Conservation (phyloP, 2,797 vertebrate species). For the Tauraco hartlaubi region DNA sequence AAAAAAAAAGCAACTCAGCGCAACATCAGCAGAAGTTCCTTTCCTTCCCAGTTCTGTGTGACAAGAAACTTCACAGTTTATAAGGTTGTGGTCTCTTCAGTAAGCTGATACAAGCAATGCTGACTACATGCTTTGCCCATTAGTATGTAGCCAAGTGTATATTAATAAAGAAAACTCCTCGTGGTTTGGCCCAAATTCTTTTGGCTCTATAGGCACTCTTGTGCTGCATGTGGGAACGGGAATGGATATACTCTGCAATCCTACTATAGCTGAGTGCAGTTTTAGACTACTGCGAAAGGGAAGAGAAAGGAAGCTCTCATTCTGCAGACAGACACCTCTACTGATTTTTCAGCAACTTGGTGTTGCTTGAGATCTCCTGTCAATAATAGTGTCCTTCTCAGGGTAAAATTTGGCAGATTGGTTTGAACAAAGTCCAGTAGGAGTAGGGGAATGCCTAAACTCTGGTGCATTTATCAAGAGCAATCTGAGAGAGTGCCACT, state of each 20-base stretch:
- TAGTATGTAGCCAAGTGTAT: not conserved
- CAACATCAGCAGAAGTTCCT: slow-evolving; percentile 17
- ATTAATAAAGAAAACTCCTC: slow-evolving; percentile 22
- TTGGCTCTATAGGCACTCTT: not conserved
- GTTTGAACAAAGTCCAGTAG: not conserved
- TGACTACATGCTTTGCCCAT: not conserved
- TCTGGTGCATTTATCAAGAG: not conserved
- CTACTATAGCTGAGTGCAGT: not conserved
- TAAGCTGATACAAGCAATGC: slow-evolving; percentile 38
- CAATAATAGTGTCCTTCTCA: not conserved
- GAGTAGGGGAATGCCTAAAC: not conserved
- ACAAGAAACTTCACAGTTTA: slow-evolving; percentile 4
- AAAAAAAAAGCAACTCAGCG: not conserved
- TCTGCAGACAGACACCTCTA: not conserved
- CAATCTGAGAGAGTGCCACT: not conserved
- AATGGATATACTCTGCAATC: slow-evolving; percentile 1
- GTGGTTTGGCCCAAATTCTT: slow-evolving; percentile 41
- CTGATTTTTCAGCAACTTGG: not conserved
- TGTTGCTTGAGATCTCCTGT: not conserved
- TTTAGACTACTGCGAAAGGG: not conserved
- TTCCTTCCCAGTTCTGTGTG: slow-evolving; percentile 26
- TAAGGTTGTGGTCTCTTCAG: slow-evolving; percentile 1
- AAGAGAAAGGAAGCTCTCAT: not conserved
- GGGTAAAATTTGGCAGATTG: not conserved
- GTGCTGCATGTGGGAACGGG: not conserved